phyloP scores from a whole-genome alignment of 2,797 vertebrate species.

The Falco naumanni region DNA sequence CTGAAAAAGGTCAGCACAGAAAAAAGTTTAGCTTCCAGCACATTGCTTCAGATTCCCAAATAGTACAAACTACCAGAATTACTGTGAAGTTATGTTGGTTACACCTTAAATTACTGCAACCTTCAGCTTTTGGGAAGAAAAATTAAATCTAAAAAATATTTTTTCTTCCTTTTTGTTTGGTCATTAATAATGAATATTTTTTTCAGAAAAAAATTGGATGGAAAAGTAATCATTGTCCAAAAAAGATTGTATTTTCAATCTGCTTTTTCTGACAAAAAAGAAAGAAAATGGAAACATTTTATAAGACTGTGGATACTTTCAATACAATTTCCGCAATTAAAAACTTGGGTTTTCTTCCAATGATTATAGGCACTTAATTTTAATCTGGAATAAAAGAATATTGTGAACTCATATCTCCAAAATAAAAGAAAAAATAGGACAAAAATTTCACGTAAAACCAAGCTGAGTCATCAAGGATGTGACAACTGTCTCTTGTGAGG shows the following conservation, averaged over 20 bases:
- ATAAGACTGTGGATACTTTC: not conserved
- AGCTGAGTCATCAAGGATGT: not conserved
- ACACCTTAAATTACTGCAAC: not conserved
- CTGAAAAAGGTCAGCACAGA: not conserved
- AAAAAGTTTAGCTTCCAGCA: not conserved
- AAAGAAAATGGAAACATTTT: not conserved
- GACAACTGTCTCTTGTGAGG: not conserved
- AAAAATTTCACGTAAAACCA: not conserved
- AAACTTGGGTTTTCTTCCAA: not conserved
- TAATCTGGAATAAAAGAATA: not conserved
- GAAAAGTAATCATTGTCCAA: not conserved
- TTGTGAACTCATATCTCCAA: not conserved
- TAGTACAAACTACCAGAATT: not conserved
- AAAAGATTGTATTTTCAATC: not conserved
- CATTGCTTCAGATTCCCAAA: not conserved
- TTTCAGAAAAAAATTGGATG: not conserved
- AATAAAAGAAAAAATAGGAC: not conserved
- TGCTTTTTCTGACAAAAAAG: not conserved
- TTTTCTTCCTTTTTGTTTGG: not conserved
- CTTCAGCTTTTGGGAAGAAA: not conserved
- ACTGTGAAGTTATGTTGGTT: not conserved
- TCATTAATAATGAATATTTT: not conserved
- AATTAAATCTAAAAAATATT: rapidly evolving
- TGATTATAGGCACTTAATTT: not conserved
- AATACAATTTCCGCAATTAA: not conserved